A percentile compares a stretch with the other conserved stretches of the same genome.
These are phyloP conservation scores for Acanthiza pusilla DNA, from an alignment of 2,797 vertebrate species.

Conservation along the genomic window DNA sequence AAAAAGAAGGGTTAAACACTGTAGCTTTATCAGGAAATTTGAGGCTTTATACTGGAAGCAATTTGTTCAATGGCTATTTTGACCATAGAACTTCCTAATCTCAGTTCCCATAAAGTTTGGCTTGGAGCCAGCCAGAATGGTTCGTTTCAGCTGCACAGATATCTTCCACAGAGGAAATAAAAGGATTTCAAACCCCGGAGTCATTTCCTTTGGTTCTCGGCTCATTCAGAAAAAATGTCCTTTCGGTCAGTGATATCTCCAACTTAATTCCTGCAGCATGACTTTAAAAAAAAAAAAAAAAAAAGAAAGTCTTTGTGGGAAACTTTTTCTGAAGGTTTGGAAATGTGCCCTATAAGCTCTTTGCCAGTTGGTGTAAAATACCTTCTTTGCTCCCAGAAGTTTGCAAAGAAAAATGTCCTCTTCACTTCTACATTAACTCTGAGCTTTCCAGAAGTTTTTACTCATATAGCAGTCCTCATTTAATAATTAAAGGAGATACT, in stretches of 20 bases:
- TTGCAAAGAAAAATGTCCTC: slow-evolving; percentile 14
- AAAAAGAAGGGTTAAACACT: slow-evolving; percentile 30
- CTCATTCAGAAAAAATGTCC: slow-evolving; percentile 79
- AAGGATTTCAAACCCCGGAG: slow-evolving; percentile 82
- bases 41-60: slow-evolving; percentile 70
- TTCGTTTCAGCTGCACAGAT: slow-evolving; percentile 75
- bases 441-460: neutral
- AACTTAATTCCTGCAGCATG: slow-evolving; percentile 76
- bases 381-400: slow-evolving; percentile 59
- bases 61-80: slow-evolving; percentile 71
- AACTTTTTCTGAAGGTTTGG: slow-evolving; percentile 69
- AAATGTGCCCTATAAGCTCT: slow-evolving; percentile 49
- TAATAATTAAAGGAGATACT: neutral
- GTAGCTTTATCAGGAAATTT: slow-evolving; percentile 64
- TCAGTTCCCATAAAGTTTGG: slow-evolving; percentile 79
- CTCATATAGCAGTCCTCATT: neutral
- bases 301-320: slow-evolving; percentile 46
- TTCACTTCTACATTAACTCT: neutral
- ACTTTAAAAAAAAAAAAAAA: slow-evolving; percentile 68
- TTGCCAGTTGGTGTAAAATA: slow-evolving; percentile 75
- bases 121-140: slow-evolving; percentile 66
- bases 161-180: slow-evolving; percentile 83
- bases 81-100: slow-evolving; percentile 69
- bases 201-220: slow-evolving; percentile 87
- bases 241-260: slow-evolving; percentile 80